These are phyloP conservation scores for Grus americana DNA, from an alignment of 2,113 vertebrate genomes.

Conservation along the genomic window DNA sequence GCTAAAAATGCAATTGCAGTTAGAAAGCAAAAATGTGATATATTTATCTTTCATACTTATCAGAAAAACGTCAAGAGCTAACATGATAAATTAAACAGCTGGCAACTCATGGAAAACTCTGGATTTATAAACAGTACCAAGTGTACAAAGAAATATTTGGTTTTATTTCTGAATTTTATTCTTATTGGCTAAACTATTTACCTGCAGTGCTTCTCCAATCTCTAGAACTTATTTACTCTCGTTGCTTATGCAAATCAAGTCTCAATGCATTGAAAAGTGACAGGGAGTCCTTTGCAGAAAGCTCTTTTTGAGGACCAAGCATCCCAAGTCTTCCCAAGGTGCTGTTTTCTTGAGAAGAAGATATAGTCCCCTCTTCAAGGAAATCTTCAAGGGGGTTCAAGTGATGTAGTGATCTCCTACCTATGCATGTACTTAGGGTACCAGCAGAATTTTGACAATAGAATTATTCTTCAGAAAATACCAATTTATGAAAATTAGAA, in stretches of 20 bases:
- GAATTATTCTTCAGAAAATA: not conserved
- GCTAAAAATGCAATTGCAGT: conserved; percentile 32
- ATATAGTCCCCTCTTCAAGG: not conserved
- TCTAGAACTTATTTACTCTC: not conserved
- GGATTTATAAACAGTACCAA: not conserved
- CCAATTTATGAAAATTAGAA: not conserved
- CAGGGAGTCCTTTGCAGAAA: not conserved
- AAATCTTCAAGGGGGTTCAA: not conserved
- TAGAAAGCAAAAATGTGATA: conserved; percentile 38
- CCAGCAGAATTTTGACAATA: not conserved
- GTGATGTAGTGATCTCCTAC: not conserved
- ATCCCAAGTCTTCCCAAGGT: not conserved
- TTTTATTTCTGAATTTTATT: not conserved
- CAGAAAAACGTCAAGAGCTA: conserved; percentile 39
- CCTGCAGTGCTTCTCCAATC: not conserved
- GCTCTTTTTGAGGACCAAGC: not conserved
- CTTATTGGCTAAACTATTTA: not conserved
- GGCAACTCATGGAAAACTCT: not conserved
- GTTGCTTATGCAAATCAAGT: not conserved
- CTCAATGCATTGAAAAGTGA: not conserved
- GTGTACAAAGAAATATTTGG: not conserved
- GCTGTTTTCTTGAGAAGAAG: not conserved
- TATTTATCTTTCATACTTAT: conserved; percentile 51
- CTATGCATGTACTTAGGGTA: not conserved
- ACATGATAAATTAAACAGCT: conserved; percentile 30